Conservation (phyloP, 2,113 vertebrate species). For the Phasianus colchicus region DNA sequence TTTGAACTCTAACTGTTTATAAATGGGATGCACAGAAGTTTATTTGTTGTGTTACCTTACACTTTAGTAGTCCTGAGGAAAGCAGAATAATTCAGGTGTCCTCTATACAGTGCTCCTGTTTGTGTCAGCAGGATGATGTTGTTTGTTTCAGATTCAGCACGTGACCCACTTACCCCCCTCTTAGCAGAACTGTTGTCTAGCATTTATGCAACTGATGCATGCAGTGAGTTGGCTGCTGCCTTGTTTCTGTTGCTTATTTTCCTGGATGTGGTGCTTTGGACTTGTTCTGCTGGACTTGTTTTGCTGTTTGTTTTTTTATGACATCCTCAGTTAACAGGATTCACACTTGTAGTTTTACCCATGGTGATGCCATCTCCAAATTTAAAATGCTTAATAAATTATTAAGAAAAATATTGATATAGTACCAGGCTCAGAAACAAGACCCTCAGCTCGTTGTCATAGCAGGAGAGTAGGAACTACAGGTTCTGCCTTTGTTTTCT, state of each 20-base stretch:
- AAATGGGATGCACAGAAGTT: neutral
- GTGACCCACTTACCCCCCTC: accelerated
- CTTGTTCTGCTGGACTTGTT: neutral
- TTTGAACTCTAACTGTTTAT: neutral
- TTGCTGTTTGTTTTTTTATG: neutral
- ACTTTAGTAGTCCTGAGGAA: neutral
- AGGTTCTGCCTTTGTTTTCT: neutral
- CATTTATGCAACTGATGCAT: neutral
- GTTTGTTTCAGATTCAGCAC: neutral
- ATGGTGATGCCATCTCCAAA: neutral
- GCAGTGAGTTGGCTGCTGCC: neutral
- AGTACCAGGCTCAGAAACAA: neutral
- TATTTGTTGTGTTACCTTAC: neutral
- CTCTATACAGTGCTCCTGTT: neutral
- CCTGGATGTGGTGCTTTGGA: neutral
- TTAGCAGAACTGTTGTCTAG: neutral
- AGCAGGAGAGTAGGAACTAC: neutral
- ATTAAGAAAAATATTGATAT: neutral
- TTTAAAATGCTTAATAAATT: neutral
- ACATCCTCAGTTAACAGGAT: neutral
- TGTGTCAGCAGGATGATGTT: neutral
- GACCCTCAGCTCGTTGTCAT: neutral
- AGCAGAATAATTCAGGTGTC: neutral
- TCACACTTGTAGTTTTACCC: neutral
- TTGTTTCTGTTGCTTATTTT: neutral